Conservation (phyloP, 2,888 invertebrate species). For the Cacoxenus indagator region DNA sequence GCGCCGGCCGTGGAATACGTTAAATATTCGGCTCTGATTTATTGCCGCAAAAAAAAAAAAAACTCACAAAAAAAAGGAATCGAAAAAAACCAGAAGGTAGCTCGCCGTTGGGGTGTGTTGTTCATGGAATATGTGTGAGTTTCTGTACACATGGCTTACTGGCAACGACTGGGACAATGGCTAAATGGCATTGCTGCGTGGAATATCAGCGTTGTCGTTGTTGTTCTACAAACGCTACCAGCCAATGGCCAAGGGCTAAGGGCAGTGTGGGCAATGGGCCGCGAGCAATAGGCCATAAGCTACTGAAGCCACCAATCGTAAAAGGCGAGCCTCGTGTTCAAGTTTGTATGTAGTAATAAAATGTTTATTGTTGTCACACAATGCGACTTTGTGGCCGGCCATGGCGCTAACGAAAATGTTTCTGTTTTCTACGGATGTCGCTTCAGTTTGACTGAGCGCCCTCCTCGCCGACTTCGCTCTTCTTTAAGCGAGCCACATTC, state of each 20-base stretch:
- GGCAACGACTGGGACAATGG: not conserved
- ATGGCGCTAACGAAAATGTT: conserved; percentile 27
- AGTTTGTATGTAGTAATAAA: conserved; percentile 59
- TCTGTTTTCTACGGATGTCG: conserved; percentile 20
- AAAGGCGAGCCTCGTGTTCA: not conserved
- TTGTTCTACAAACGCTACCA: too few relatives aligned
- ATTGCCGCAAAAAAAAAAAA: not conserved
- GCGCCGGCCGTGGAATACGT: conserved; percentile 4
- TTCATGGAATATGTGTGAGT: not conserved
- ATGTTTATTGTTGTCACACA: conserved; percentile 66
- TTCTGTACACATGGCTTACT: not conserved
- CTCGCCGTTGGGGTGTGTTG: too few relatives aligned
- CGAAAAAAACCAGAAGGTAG: too few relatives aligned
- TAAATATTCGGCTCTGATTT: conserved; percentile 7
- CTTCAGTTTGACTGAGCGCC: too few relatives aligned
- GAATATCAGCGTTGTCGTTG: not conserved
- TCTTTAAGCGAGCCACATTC: conserved; percentile 49
- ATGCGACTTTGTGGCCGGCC: conserved; percentile 35
- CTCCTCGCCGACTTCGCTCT: conserved; percentile 20
- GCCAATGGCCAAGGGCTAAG: too few relatives aligned
- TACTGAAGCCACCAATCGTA: not conserved
- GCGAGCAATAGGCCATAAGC: not conserved
- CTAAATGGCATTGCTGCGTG: not conserved
- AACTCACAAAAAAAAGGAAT: not conserved
- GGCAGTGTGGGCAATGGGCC: not conserved